Conservation (phyloP, 2,797 vertebrate genomes). For the Enteromius radiatus region DNA sequence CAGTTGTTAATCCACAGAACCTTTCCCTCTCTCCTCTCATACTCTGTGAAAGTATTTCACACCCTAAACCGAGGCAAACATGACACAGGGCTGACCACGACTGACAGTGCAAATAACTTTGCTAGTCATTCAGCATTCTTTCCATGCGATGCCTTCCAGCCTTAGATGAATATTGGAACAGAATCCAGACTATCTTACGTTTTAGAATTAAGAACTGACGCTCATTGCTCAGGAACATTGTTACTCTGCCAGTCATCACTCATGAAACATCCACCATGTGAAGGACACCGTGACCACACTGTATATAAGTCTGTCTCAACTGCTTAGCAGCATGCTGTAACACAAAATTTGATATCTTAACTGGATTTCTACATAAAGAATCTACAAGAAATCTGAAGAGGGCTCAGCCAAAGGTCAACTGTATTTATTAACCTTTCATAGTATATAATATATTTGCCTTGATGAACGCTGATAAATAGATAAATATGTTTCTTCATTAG, state of each 20-base stretch:
- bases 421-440: background rate
- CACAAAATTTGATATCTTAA: conserved; percentile 17
- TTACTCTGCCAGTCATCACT: conserved; percentile 49
- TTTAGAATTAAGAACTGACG: conserved; percentile 47
- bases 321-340: conserved; percentile 5
- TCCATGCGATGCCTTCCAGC: conserved; percentile 42
- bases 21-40: conserved; percentile 23
- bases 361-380: background rate
- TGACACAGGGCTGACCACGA: conserved; percentile 37
- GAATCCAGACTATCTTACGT: conserved; percentile 45
- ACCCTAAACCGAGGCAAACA: conserved; percentile 47
- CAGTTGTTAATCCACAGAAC: conserved; percentile 49
- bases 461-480: background rate
- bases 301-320: conserved; percentile 34
- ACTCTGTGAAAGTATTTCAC: conserved; percentile 37
- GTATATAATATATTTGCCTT: background rate
- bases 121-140: conserved; percentile 48
- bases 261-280: conserved; percentile 24
- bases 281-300: conserved; percentile 39
- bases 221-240: conserved; percentile 31
- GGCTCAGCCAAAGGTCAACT: conserved; percentile 18
- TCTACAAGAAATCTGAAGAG: conserved; percentile 19
- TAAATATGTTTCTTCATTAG: background rate
- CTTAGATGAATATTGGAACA: conserved; percentile 41
- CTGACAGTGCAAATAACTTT: conserved; percentile 44